Evolutionary conservation across 2,113 vertebrate genomes (phyloP).

Genomic region (Chloroceryle aenea): DNA sequence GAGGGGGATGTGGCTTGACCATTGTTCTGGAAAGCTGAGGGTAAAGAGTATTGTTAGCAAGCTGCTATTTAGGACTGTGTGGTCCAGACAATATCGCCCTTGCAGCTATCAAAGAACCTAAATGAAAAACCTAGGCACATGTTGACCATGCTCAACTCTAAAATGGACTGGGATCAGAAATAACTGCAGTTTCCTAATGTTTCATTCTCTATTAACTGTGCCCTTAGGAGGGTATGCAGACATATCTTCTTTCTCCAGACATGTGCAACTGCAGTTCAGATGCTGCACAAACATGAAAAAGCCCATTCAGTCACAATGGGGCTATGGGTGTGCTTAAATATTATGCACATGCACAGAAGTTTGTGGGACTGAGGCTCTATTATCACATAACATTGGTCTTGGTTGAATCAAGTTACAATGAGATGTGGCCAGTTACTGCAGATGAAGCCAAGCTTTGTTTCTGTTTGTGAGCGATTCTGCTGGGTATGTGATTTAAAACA

Average conservation of each 20-base stretch:
- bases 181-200: not conserved
- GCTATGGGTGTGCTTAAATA: slow-evolving; percentile 4
- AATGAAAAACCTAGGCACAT: not conserved
- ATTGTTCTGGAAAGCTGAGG: slow-evolving; percentile 45
- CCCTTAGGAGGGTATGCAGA: not conserved
- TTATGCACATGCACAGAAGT: not conserved
- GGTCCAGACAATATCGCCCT: not conserved
- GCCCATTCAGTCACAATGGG: not conserved
- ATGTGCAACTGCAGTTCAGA: not conserved
- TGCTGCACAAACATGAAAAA: not conserved
- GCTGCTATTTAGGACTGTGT: slow-evolving; percentile 12
- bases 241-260: not conserved
- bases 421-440: not conserved
- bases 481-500: not conserved
- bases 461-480: not conserved
- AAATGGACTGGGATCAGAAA: not conserved
- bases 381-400: slow-evolving; percentile 37
- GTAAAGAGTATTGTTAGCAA: slow-evolving; percentile 12
- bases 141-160: not conserved
- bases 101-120: not conserved
- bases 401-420: not conserved
- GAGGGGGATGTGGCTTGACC: slow-evolving; percentile 33
- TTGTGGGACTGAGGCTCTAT: slow-evolving; percentile 27
- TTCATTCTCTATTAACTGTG: not conserved
- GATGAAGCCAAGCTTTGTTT: slow-evolving; percentile 50